Percentiles rank a stretch among this genome's conserved stretches.
Evolutionary conservation across 2,797 vertebrate species (phyloP).

Genomic region (Ctenopoma kingsleyae): DNA sequence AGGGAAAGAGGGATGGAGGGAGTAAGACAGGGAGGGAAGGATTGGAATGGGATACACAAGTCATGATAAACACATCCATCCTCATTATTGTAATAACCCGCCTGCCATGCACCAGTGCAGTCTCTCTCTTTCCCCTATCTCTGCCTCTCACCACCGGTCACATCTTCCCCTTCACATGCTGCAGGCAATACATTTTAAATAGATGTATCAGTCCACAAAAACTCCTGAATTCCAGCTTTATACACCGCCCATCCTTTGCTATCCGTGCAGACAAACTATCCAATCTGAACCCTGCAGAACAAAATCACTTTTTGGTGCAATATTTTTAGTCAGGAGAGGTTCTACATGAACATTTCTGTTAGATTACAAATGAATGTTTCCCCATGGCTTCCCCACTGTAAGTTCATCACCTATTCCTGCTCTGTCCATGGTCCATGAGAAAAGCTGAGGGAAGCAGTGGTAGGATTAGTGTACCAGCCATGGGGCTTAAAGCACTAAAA

Average conservation of each 20-base stretch:
- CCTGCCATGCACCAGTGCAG: conserved; percentile 66
- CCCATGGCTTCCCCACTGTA: conserved; percentile 53
- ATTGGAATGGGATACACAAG: conserved; percentile 63
- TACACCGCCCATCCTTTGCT: conserved; percentile 19
- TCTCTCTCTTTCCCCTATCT: conserved; percentile 41
- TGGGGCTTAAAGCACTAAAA: conserved; percentile 56
- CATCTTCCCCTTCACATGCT: conserved; percentile 26
- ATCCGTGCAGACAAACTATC: conserved; percentile 39
- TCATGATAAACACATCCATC: conserved; percentile 82
- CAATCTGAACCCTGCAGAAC: conserved; percentile 58
- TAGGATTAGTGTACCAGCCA: conserved; percentile 64
- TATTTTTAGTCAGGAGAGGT: conserved; percentile 50
- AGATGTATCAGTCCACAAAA: conserved; percentile 34
- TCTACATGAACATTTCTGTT: conserved; percentile 55
- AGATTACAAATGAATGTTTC: conserved; percentile 67
- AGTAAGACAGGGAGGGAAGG: conserved; percentile 23
- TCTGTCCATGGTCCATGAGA: conserved; percentile 60
- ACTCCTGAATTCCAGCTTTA: conserved; percentile 46
- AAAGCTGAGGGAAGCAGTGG: conserved; percentile 73
- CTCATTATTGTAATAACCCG: conserved; percentile 79
- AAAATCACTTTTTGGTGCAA: conserved; percentile 56
- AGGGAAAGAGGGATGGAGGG: conserved; percentile 42
- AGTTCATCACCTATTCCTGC: conserved; percentile 67
- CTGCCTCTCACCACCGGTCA: conserved; percentile 34
- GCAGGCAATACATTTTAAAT: conserved; percentile 52